phyloP scores from a whole-genome alignment of 2,888 invertebrate genomes.

The Palloptera scutellata region DNA sequence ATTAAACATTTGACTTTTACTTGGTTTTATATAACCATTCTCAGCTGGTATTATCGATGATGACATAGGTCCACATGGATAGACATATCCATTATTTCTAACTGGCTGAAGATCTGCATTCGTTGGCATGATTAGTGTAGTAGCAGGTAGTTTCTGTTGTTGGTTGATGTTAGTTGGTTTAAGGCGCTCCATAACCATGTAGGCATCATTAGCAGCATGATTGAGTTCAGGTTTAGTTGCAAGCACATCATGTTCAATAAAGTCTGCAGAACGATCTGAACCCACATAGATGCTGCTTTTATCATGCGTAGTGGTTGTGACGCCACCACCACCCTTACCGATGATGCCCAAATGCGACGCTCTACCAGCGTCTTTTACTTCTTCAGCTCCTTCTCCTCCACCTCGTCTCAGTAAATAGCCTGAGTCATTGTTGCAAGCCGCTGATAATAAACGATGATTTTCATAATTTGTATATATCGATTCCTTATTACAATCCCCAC shows the following conservation, averaged over 20 bases:
- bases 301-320: constrained; percentile 29
- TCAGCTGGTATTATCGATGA: constrained; percentile 28
- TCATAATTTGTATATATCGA: constrained; percentile 42
- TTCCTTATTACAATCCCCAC: constrained; percentile 31
- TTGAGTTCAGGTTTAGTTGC: constrained; percentile 17
- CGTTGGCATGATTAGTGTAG: constrained; percentile 18
- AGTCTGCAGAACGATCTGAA: constrained; percentile 36
- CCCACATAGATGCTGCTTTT: constrained; percentile 41
- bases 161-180: constrained; percentile 24
- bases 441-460: constrained; percentile 43
- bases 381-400: too few relatives aligned
- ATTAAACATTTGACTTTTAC: constrained; percentile 34
- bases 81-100: constrained; percentile 27
- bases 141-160: constrained; percentile 1
- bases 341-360: too few relatives aligned
- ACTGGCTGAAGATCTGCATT: constrained; percentile 6
- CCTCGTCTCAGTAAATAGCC: constrained; percentile 28
- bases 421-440: constrained; percentile 39
- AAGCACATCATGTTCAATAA: constrained; percentile 28
- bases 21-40: constrained; percentile 41
- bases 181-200: constrained; percentile 40
- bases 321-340: constrained; percentile 16
- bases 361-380: too few relatives aligned
- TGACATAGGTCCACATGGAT: constrained; percentile 1
- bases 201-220: constrained; percentile 31